Evolutionary conservation across 2,888 invertebrate genomes (phyloP).

Genomic region (Thumatha senex): DNA sequence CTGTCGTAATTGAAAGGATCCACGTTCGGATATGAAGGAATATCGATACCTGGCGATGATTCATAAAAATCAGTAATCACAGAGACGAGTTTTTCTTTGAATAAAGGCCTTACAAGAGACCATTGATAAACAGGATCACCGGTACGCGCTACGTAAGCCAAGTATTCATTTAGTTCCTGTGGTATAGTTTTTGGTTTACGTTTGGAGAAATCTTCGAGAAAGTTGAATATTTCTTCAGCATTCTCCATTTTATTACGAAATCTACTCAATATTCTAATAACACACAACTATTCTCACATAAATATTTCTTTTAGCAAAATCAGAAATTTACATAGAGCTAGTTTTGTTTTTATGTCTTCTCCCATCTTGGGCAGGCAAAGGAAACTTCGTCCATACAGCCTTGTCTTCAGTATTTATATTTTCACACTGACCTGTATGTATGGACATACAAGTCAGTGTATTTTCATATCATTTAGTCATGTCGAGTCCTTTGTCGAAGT

Average conservation of each 20-base stretch:
- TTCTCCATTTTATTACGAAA: constrained; percentile 86
- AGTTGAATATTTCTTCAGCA: constrained; percentile 92
- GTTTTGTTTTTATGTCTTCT: too few species aligned
- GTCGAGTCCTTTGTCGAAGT: too few species aligned
- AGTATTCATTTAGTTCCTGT: constrained; percentile 93
- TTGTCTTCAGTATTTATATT: too few species aligned
- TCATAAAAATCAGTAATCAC: constrained; percentile 95
- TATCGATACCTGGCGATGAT: constrained; percentile 89
- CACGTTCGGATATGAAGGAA: constrained; percentile 94
- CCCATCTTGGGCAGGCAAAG: too few species aligned
- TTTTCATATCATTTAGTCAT: too few species aligned
- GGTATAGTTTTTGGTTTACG: constrained; percentile 91
- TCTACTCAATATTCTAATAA: constrained; percentile 8
- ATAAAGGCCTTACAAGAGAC: constrained; percentile 93
- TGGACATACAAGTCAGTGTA: too few species aligned
- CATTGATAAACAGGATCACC: constrained; percentile 97
- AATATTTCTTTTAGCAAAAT: too few species aligned
- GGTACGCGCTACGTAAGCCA: constrained; percentile 95
- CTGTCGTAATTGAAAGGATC: constrained; percentile 95
- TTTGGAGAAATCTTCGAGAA: constrained; percentile 92
- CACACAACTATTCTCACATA: background rate
- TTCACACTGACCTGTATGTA: too few species aligned
- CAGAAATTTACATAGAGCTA: too few species aligned
- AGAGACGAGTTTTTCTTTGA: constrained; percentile 92
- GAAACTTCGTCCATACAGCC: too few species aligned